A percentile compares a stretch with the other conserved stretches of the same genome.
phyloP scores from a whole-genome alignment of 2,888 invertebrate genomes.

The Copidosoma aretas region DNA sequence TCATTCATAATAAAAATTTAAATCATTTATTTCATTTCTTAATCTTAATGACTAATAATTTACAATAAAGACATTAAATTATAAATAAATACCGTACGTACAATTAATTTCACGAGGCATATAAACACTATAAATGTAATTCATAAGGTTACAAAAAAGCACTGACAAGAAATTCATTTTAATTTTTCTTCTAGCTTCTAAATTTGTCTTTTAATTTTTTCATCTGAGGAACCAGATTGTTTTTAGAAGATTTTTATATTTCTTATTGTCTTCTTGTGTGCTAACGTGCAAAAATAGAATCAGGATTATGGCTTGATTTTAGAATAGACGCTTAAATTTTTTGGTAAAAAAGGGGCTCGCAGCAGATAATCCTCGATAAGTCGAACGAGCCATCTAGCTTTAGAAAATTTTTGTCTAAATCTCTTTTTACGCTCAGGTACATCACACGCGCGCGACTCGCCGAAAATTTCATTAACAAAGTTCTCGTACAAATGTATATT shows the following conservation, averaged over 20 bases:
- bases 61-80: constrained; percentile 38
- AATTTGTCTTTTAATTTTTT: neutral
- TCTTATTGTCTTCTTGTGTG: constrained; percentile 28
- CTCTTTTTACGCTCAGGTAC: constrained; percentile 23
- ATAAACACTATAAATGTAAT: constrained; percentile 31
- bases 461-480: constrained; percentile 11
- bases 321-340: constrained; percentile 30
- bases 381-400: constrained; percentile 11
- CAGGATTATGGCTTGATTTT: constrained; percentile 18
- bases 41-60: constrained; percentile 36
- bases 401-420: neutral
- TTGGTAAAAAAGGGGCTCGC: constrained; percentile 12
- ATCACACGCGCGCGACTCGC: constrained; percentile 23
- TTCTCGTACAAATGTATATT: neutral
- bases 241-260: constrained; percentile 11
- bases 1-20: constrained; percentile 27
- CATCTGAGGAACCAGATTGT: constrained; percentile 15
- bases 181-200: constrained; percentile 3
- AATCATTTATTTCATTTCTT: constrained; percentile 36
- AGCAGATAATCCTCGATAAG: constrained; percentile 12
- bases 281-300: constrained; percentile 20
- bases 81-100: constrained; percentile 36
- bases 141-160: constrained; percentile 35
- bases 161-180: constrained; percentile 28
- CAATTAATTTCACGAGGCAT: constrained; percentile 22